Conservation (phyloP, 2,888 invertebrate genomes). For the Leptopilina syphax region DNA sequence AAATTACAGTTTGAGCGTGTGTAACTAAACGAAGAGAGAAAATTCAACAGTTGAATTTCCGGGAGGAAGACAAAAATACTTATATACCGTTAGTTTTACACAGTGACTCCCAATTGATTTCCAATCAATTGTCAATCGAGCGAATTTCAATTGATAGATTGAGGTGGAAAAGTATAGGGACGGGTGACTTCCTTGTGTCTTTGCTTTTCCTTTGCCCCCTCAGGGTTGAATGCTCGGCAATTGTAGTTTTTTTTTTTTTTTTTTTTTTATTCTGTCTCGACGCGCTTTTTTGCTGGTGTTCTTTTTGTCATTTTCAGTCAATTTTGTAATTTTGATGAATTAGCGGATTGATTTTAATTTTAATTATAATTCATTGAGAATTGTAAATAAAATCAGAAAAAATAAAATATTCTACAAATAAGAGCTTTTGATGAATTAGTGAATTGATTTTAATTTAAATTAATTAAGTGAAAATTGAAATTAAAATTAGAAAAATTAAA, state of each 20-base stretch:
- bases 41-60: conserved; percentile 55
- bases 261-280: conserved; percentile 59
- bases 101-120: conserved; percentile 73
- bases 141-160: conserved; percentile 76
- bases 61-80: conserved; percentile 68
- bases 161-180: conserved; percentile 61
- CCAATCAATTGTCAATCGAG: conserved; percentile 75
- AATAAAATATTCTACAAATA: no score
- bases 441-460: no score
- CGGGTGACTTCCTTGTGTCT: conserved; percentile 45
- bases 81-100: conserved; percentile 75
- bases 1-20: conserved; percentile 44
- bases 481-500: no score
- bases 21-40: conserved; percentile 44
- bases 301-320: neutral
- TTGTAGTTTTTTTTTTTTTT: conserved; percentile 71
- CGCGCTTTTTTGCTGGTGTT: conserved; percentile 56
- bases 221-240: conserved; percentile 57
- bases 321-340: neutral
- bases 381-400: no score
- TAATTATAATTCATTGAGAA: no score
- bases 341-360: no score
- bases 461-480: no score
- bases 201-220: conserved; percentile 41
- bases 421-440: no score